Percentiles rank a stretch among this genome's conserved stretches.
Conservation (phyloP, 2,113 vertebrate species). For the Phaethornis superciliosus region DNA sequence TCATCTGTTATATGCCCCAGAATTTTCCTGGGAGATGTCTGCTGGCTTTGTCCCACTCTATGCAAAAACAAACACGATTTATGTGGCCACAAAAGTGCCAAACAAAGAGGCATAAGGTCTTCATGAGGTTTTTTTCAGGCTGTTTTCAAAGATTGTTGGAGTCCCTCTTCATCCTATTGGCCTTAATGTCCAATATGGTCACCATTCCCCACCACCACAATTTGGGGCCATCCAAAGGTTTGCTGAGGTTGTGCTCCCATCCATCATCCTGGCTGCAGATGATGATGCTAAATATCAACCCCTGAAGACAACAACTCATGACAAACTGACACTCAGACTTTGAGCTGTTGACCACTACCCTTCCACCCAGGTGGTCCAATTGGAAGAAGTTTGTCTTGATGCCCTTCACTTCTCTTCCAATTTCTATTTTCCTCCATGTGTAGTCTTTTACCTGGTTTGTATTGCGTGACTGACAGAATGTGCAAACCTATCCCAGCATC, state of each 20-base stretch:
- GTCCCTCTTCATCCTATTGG: not conserved
- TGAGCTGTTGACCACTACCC: not conserved
- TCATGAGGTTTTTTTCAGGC: not conserved
- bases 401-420: not conserved
- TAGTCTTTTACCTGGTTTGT: not conserved
- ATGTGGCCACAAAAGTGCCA: not conserved
- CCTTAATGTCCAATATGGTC: not conserved
- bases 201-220: not conserved
- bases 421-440: not conserved
- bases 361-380: not conserved
- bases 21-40: not conserved
- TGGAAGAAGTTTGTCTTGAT: not conserved
- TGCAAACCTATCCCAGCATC: not conserved
- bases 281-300: not conserved
- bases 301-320: not conserved
- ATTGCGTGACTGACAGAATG: not conserved
- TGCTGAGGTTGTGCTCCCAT: not conserved
- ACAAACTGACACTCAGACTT: not conserved
- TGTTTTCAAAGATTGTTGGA: not conserved
- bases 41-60: not conserved
- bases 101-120: not conserved
- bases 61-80: not conserved
- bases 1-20: not conserved
- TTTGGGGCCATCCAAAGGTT: not conserved
- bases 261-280: not conserved